Conservation (phyloP, 2,113 vertebrate genomes). For the Hyaena hyaena region DNA sequence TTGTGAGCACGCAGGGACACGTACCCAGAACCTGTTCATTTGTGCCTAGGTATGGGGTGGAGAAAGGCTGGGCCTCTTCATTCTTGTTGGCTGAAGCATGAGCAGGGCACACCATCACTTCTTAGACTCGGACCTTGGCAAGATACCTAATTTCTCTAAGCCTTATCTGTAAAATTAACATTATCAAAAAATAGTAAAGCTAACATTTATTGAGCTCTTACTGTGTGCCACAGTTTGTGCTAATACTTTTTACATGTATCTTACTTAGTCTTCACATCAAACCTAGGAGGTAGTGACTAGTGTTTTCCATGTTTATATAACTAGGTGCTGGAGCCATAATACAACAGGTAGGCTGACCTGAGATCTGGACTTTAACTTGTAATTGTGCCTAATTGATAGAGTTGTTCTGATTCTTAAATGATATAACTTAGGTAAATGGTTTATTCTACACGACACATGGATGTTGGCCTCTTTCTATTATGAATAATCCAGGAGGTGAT, state of each 20-base stretch:
- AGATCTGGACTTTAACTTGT: neutral
- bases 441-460: neutral
- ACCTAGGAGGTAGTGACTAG: neutral
- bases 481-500: neutral
- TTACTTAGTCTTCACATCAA: neutral
- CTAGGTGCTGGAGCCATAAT: neutral
- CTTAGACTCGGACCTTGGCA: neutral
- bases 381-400: neutral
- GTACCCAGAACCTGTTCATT: neutral
- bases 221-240: neutral
- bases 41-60: neutral
- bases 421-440: neutral
- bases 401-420: neutral
- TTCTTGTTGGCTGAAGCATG: neutral
- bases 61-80: neutral
- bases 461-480: neutral
- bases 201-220: neutral
- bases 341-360: neutral
- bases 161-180: neutral
- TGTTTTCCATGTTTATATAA: neutral
- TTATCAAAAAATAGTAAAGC: neutral
- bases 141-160: slow-evolving; percentile 33
- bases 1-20: neutral
- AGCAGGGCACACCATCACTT: neutral
- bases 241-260: slow-evolving; percentile 27